Percentiles rank a stretch among this genome's conserved stretches.
These are phyloP conservation scores for Electrophaes corylata DNA, from an alignment of 2,888 invertebrate genomes.

Conservation along the genomic window DNA sequence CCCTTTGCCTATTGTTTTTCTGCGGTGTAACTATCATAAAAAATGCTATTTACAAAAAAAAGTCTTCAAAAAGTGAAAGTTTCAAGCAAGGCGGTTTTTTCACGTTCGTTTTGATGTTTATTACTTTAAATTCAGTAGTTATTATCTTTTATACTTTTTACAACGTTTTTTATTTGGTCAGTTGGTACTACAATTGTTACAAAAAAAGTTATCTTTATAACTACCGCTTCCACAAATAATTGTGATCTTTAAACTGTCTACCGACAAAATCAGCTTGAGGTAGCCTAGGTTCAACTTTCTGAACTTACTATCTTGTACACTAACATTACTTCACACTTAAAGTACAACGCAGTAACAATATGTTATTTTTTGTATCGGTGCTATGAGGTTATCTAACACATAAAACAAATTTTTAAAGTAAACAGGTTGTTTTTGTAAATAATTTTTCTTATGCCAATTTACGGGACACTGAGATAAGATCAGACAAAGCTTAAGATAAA, in stretches of 20 bases:
- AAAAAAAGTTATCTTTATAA: background rate
- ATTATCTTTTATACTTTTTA: conserved; percentile 14
- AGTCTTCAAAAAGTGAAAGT: conserved; percentile 70
- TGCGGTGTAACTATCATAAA: conserved; percentile 16
- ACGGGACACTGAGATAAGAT: too few species aligned
- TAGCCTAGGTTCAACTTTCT: background rate
- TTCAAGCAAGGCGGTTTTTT: conserved; percentile 23
- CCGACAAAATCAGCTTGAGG: background rate
- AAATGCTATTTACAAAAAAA: conserved; percentile 38
- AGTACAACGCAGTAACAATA: background rate
- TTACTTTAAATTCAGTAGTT: conserved; percentile 11
- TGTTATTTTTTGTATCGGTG: background rate
- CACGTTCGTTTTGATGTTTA: conserved; percentile 19
- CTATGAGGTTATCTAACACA: background rate
- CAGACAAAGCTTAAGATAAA: too few species aligned
- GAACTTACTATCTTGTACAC: background rate
- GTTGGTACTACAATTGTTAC: background rate
- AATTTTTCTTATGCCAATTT: too few species aligned
- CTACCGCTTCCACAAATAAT: conserved; percentile 33
- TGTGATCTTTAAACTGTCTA: conserved; percentile 43
- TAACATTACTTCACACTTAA: background rate
- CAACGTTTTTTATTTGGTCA: conserved; percentile 2
- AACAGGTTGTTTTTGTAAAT: too few species aligned
- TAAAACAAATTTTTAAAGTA: too few species aligned
- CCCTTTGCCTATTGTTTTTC: conserved; percentile 23